Evolutionary conservation across 64 coral and sea anemone species (phyloP).

Genomic region (Montipora cactus): DNA sequence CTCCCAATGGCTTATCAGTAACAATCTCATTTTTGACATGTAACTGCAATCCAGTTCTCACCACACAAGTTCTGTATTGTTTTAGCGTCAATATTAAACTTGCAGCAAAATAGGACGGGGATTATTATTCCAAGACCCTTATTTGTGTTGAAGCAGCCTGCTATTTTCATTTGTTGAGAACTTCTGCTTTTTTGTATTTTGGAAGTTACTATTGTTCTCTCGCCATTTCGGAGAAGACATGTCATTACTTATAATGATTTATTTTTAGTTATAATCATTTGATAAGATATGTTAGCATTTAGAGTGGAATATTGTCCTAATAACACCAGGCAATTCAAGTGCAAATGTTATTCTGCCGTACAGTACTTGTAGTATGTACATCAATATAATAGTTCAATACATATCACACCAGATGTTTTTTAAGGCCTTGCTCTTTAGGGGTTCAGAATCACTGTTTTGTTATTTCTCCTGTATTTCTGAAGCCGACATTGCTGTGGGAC

Average conservation of each 20-base stretch:
- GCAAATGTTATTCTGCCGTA: neutral
- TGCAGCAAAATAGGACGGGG: too few species aligned
- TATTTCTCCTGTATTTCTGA: too few species aligned
- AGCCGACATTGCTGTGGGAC: too few species aligned
- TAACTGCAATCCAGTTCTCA: neutral
- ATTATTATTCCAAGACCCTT: neutral
- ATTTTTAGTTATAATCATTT: constrained; percentile 13
- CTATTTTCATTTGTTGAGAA: neutral
- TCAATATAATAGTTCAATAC: neutral
- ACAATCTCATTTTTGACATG: neutral
- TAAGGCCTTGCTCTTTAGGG: neutral
- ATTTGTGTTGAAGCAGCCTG: neutral
- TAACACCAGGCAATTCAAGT: neutral
- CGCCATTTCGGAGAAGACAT: neutral
- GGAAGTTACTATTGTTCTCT: neutral
- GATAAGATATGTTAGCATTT: neutral
- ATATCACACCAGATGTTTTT: constrained; percentile 16
- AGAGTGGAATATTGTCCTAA: constrained; percentile 11
- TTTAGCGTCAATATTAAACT: neutral
- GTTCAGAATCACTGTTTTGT: too few species aligned
- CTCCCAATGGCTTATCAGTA: constrained; percentile 8
- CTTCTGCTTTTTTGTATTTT: neutral
- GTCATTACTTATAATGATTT: neutral
- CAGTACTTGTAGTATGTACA: neutral
- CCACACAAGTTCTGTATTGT: constrained; percentile 13